These are phyloP conservation scores for Ormia ochracea DNA, from an alignment of 2,888 invertebrate genomes.

Conservation along the genomic window DNA sequence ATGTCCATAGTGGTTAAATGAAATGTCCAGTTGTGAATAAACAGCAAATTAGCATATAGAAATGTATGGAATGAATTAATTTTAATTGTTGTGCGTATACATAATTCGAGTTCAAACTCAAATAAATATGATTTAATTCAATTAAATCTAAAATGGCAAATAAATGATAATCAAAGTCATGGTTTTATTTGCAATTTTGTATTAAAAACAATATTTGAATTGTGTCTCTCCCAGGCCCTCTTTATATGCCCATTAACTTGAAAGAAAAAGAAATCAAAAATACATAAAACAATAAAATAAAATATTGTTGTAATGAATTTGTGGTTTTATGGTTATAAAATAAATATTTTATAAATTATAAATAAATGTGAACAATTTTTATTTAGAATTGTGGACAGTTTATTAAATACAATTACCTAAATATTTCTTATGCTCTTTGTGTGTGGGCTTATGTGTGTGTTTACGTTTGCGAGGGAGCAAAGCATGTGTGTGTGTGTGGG, in stretches of 20 bases:
- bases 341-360: slow-evolving; percentile 27
- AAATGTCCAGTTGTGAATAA: background rate
- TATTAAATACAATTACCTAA: slow-evolving; percentile 50
- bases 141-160: slow-evolving; percentile 7
- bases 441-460: background rate
- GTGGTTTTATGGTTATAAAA: slow-evolving; percentile 50
- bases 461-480: background rate
- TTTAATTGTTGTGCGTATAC: background rate
- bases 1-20: background rate
- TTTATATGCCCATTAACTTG: background rate
- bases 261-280: background rate
- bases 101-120: background rate
- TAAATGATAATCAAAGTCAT: background rate
- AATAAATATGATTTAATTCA: slow-evolving; percentile 13
- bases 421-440: background rate
- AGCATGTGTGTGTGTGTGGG: background rate
- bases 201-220: background rate
- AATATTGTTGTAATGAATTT: slow-evolving; percentile 47
- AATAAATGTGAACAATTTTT: slow-evolving; percentile 4
- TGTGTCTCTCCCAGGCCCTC: background rate
- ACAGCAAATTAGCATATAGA: background rate
- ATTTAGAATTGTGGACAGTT: slow-evolving; percentile 50
- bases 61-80: slow-evolving; percentile 14
- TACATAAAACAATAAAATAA: slow-evolving; percentile 9
- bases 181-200: too few relatives aligned